Percentiles rank a stretch among this genome's conserved stretches.
Evolutionary conservation across 2,888 invertebrate genomes (phyloP).

Genomic region (Ligdia adustata): DNA sequence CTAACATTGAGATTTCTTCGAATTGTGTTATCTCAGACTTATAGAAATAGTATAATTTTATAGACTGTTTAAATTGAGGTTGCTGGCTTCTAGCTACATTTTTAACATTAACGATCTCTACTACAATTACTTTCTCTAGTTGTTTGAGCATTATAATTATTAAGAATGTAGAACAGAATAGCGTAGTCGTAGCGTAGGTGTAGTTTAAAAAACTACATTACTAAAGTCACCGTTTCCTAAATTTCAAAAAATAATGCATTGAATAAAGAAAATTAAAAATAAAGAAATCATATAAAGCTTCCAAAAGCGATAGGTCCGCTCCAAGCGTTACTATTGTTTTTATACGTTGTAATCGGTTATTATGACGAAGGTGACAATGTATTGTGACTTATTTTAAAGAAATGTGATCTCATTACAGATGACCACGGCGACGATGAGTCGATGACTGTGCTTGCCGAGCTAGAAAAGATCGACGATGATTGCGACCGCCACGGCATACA

Average conservation of each 20-base stretch:
- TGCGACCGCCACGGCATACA: constrained; percentile 96
- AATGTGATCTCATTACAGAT: constrained; percentile 83
- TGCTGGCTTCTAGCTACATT: constrained; percentile 20
- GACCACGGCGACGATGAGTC: constrained; percentile 95
- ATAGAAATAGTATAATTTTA: constrained; percentile 15
- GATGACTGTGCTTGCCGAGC: constrained; percentile 92
- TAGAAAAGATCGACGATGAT: constrained; percentile 97
- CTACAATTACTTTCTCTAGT: constrained; percentile 1
- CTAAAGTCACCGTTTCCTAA: too few species aligned
- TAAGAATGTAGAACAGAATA: not conserved
- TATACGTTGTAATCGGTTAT: too few species aligned
- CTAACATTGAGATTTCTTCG: too few species aligned
- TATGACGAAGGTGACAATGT: too few species aligned
- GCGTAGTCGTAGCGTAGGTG: too few species aligned
- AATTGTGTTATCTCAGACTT: not conserved
- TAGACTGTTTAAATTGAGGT: constrained; percentile 17
- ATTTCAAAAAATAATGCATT: too few species aligned
- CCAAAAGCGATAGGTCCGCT: too few species aligned
- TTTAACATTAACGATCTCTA: constrained; percentile 6
- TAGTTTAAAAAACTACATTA: too few species aligned
- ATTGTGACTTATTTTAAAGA: too few species aligned
- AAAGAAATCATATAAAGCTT: too few species aligned
- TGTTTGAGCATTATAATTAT: not conserved
- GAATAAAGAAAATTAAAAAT: too few species aligned
- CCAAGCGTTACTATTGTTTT: too few species aligned